Conservation (phyloP, 2,797 vertebrate genomes). For the Rhinatrema bivittatum region DNA sequence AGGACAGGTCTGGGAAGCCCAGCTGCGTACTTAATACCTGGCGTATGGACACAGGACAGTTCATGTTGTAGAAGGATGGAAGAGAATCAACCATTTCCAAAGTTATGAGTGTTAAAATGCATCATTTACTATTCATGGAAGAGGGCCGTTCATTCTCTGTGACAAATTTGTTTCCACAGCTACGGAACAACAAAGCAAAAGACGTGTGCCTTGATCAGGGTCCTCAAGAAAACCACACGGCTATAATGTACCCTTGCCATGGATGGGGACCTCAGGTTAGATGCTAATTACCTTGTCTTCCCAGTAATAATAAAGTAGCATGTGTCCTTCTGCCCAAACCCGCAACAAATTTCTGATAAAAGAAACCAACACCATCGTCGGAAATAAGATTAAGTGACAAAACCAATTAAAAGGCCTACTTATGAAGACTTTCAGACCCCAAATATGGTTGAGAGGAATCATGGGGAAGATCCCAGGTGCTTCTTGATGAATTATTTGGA, state of each 20-base stretch:
- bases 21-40: too few species aligned
- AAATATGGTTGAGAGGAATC: too few species aligned
- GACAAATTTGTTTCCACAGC: constrained; percentile 54
- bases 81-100: too few species aligned
- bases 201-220: constrained; percentile 94
- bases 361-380: not conserved
- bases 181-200: constrained; percentile 83
- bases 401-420: not conserved
- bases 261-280: constrained; percentile 91
- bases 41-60: too few species aligned
- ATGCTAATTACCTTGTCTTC: not conserved
- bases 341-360: not conserved
- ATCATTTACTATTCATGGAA: too few species aligned
- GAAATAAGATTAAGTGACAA: not conserved
- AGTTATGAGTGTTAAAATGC: too few species aligned
- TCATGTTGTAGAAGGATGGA: too few species aligned
- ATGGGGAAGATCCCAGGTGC: too few species aligned
- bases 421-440: not conserved
- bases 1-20: too few species aligned
- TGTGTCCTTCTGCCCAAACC: not conserved
- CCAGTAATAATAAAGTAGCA: accelerated
- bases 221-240: constrained; percentile 86
- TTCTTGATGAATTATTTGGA: too few species aligned
- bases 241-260: constrained; percentile 87
- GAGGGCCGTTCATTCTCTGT: too few species aligned